Evolutionary conservation across 2,888 invertebrate genomes (phyloP).

Genomic region (Abscondita cerata): DNA sequence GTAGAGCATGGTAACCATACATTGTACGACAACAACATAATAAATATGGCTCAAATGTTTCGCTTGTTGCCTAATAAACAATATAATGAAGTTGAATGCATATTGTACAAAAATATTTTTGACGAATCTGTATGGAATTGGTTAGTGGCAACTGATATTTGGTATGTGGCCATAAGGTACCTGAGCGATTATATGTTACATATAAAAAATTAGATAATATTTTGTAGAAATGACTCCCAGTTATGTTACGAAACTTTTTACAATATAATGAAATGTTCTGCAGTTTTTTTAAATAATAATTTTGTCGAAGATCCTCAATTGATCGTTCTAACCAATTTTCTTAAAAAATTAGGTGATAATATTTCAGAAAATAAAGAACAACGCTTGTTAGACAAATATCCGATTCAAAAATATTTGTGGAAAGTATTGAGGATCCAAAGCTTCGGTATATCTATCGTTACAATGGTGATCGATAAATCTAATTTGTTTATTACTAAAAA

Average conservation of each 20-base stretch:
- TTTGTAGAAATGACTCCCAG: neutral
- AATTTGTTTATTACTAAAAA: slow-evolving; percentile 20
- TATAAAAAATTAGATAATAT: neutral
- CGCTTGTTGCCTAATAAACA: slow-evolving; percentile 34
- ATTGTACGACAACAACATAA: slow-evolving; percentile 40
- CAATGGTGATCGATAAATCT: slow-evolving; percentile 27
- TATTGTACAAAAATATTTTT: slow-evolving; percentile 44
- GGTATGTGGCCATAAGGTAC: slow-evolving; percentile 48
- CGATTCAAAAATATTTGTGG: slow-evolving; percentile 32
- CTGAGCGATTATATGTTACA: neutral
- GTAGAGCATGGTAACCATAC: no score
- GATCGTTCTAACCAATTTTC: slow-evolving; percentile 39
- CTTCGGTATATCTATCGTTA: slow-evolving; percentile 25
- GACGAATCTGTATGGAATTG: slow-evolving; percentile 44
- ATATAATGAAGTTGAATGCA: slow-evolving; percentile 40
- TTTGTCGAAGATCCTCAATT: slow-evolving; percentile 42
- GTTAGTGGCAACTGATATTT: slow-evolving; percentile 48
- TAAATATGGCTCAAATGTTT: slow-evolving; percentile 39
- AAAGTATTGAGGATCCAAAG: slow-evolving; percentile 30
- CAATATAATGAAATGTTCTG: slow-evolving; percentile 19
- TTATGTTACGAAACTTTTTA: no score
- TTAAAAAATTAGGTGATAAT: slow-evolving; percentile 38
- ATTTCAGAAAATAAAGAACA: slow-evolving; percentile 33
- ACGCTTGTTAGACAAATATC: slow-evolving; percentile 30
- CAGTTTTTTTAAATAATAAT: slow-evolving; percentile 27